Evolutionary conservation across 2,888 invertebrate genomes (phyloP), one percentile per base, ranked within the genome.

Genomic region (Drosophila cognata): DNA sequence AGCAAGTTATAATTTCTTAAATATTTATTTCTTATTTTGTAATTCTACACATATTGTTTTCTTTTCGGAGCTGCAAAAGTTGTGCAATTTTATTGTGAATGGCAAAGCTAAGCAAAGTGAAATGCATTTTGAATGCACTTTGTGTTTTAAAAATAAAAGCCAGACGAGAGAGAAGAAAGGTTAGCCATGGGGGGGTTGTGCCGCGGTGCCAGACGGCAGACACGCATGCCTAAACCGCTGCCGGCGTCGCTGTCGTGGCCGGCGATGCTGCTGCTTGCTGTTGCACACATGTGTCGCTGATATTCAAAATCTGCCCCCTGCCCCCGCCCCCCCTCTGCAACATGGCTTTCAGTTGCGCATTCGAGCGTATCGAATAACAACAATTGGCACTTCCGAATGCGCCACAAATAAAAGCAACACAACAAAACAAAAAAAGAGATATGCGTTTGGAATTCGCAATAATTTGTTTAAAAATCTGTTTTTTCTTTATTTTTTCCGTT

Each of bases 81-180:
- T 79, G 66, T 74, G 82, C 82, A 80, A 82, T 78, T 72, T 52
- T 55, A 43, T 66, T 43, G 53, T 56, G 80, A 84, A 84, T 82
- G 78, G 84, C 82, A 31, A 66, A 77, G 64, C 72, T 58, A 67
- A 79, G 86, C 87, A 80, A 81, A 86, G 71, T 78, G 84, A 76
- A 78, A 73, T 73, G 64, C 77, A 81, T 81, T 79, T 79, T 71
- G 60, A 78, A 82, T 86, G 82, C 72, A 67, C 67, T 78, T 73
- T 76, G 51, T 76, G 61, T 75, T 86, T 77, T 86, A 72, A 75
- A 85, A 88, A 86, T 86, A 84, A 84, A 67, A 43, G 13, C 29
- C 28, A 31, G 16, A 25, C 38, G 43, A 50, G 21, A 28, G 29
- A 11, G 62, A 16, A 7, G 28, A 28, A 46, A 46, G 46, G 28